Evolutionary conservation across 2,888 invertebrate species (phyloP), one percentile per base, ranked within the genome.

Genomic region (Plemyria rubiginata): DNA sequence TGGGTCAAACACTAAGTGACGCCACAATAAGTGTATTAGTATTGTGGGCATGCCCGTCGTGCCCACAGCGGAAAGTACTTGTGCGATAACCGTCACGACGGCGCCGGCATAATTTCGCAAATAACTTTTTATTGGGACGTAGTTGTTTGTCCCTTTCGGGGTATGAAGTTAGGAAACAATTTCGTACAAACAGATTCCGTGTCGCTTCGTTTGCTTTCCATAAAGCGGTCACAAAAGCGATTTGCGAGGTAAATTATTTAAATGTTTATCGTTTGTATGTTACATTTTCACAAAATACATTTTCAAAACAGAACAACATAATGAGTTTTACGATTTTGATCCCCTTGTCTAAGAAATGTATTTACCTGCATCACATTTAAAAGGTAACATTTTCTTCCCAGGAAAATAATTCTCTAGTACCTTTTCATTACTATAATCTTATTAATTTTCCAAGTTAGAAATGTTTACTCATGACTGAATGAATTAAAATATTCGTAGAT

Each of bases 71-170:
- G 22, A 3, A 3, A n/a, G 66, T 28, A 52, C 60, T 15, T 80
- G 66, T 28, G 50, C 60, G 36, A 74, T 69, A 77, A 74, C 76
- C 83, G 86, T 56, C 86, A 62, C 63, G 54, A 56, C 72, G 88
- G 83, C 86, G 86, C 86, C 86, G 70, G 72, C 59, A 80, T 81
- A 79, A 82, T 82, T 79, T 79, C 73, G 68, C 80, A 78, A 77
- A 85, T 85, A 84, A 85, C 79, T 85, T 85, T 84, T 84, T 85
- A 84, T 85, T 78, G 70, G 73, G 70, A 74, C 79, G 71, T 66
- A 73, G 78, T 78, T 79, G 77, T 76, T 79, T 81, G 77, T 76
- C 68, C 68, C 54, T 22, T 54, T 53, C 36, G 41, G 29, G 53
- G 50, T 58, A 61, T 58, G 52, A 56, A 67, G 61, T 64, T 62